Evolutionary conservation across 1,140 invertebrate species (phyloP).

Genomic region (Saccostrea glomerata): DNA sequence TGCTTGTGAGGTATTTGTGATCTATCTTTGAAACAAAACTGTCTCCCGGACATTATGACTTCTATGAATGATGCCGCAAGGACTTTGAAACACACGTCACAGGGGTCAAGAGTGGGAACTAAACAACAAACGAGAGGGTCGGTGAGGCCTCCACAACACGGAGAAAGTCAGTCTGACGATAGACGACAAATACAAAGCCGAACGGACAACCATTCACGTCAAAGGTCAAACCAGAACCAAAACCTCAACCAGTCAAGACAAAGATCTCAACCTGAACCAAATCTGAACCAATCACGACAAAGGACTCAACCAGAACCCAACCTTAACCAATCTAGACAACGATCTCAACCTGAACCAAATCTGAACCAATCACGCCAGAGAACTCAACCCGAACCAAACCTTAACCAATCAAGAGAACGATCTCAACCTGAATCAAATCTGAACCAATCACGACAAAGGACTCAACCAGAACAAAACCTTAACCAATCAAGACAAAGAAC

Average conservation of each 20-base stretch:
- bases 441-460: not conserved
- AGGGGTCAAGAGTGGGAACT: constrained; percentile 1
- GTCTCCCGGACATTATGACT: not conserved
- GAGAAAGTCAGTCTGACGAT: not conserved
- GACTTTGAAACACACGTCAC: constrained; percentile 9
- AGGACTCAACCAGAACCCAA: not conserved
- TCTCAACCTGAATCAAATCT: not conserved
- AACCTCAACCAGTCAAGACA: not conserved
- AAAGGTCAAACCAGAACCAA: not conserved
- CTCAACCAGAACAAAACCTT: not conserved
- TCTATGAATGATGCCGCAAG: constrained; percentile 8
- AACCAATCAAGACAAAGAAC: not conserved
- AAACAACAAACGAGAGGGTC: constrained; percentile 27
- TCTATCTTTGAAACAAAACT: not conserved
- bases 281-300: too few relatives aligned
- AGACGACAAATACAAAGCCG: not conserved
- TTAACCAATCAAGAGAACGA: not conserved
- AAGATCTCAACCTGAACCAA: too few relatives aligned
- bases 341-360: not conserved
- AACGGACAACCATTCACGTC: not conserved
- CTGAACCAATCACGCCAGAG: not conserved
- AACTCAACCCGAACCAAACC: not conserved
- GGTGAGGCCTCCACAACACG: not conserved
- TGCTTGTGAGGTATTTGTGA: not conserved
- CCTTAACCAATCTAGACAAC: not conserved